Base-by-base conservation (phyloP, 2,888 invertebrate species). In the Callimorpha dominula region DNA sequence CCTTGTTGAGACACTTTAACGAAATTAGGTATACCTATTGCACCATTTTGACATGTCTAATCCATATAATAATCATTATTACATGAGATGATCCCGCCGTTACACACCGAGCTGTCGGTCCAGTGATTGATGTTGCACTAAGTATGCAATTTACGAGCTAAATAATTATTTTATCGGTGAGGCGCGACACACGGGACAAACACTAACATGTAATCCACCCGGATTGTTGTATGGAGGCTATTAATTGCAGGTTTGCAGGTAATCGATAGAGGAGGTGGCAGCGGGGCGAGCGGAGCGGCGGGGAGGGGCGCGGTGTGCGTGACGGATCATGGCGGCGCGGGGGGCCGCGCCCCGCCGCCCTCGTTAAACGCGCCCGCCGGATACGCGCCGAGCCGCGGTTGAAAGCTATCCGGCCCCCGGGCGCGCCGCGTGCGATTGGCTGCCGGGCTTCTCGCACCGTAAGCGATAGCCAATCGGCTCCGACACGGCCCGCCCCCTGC, bases 271-370 rank as follows among this genome's bases (percentile, higher is more conserved):
- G 90, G 80, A 81, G 81, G 82, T 71, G 81, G 82, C 81, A 78
- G 84, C 81, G 82, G 86, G 90, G 92, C 92, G 43, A 89, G 91
- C 92, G 65, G 77, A 79, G 74, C 75, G 80, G 80, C 74, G 84
- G 76, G 82, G 84, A 76, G 83, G 83, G 85, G 83, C 80, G 89
- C 90, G 92, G 94, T 92, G 92, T 93, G 94, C 92, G 94, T 92
- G 94, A 90, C 94, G 94, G 95, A 94, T 95, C 93, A 94, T 95
- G 94, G 95, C 93, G 94, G 94, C 91, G 94, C 93, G 94, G 93
- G 93, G 93, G 91, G 92, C 90, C 90, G 89, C 92, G 91, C 90
- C 90, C 92, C 92, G 91, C 89, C 92, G 93, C 91, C 92, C 92
- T 91, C 92, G 94, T 94, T 95, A 95, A 94, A 95, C 93, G 94